Percentiles rank a stretch among this genome's conserved stretches.
These are phyloP conservation scores for Scortum barcoo DNA, from an alignment of 2,113 vertebrate species.

Conservation along the genomic window DNA sequence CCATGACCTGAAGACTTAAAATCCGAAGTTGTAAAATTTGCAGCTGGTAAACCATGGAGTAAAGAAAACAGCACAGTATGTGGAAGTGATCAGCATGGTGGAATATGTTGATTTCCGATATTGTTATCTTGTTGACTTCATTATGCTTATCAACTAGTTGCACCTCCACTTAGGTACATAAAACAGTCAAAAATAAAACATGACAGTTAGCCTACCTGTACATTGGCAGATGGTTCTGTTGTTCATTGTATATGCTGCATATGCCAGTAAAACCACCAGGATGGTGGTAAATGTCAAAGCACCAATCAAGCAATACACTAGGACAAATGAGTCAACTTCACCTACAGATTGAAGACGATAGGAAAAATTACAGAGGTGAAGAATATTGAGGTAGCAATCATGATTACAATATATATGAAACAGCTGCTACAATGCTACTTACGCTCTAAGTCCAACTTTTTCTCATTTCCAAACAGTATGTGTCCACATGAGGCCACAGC, in stretches of 20 bases:
- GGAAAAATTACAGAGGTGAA: not conserved
- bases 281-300: slow-evolving; percentile 21
- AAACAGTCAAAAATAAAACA: not conserved
- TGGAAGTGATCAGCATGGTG: not conserved
- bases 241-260: not conserved
- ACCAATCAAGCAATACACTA: slow-evolving; percentile 30
- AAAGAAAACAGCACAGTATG: not conserved
- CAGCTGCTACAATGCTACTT: not conserved
- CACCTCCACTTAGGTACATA: not conserved
- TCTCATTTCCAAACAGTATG: slow-evolving; percentile 62
- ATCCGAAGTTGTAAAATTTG: not conserved
- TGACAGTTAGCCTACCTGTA: slow-evolving; percentile 16
- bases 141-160: not conserved
- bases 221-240: not conserved
- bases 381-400: no score
- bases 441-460: slow-evolving; percentile 19
- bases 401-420: not conserved
- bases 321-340: accelerated
- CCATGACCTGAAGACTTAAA: not conserved
- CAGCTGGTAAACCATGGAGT: not conserved
- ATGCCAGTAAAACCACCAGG: not conserved
- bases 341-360: not conserved
- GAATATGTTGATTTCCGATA: not conserved
- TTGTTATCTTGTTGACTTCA: not conserved
- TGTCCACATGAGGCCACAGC: slow-evolving; percentile 64